Percentiles rank a stretch among this genome's conserved stretches.
These are phyloP conservation scores for Paraescarpia echinospica DNA, from an alignment of 1,140 invertebrate species.

Conservation along the genomic window DNA sequence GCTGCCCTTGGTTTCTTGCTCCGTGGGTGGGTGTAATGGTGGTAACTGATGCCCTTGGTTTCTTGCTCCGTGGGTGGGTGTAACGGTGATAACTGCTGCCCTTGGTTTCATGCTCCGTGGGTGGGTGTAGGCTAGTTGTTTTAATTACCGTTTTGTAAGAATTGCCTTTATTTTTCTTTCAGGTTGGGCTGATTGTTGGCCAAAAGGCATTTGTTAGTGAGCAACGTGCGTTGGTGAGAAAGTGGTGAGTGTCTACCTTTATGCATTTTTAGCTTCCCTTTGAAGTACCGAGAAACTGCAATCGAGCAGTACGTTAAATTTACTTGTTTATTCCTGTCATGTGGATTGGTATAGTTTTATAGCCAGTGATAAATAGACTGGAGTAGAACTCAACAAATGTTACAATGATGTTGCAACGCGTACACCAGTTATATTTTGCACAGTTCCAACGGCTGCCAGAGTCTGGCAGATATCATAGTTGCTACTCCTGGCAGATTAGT, in stretches of 20 bases:
- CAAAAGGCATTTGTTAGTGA: constrained; percentile 73
- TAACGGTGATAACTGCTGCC: no score
- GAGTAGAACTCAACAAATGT: not conserved
- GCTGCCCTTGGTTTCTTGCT: no score
- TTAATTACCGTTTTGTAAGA: not conserved
- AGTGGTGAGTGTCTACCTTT: constrained; percentile 58
- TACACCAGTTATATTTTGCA: not conserved
- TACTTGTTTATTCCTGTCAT: not conserved
- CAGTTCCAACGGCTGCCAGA: constrained; percentile 34
- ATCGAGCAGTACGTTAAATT: no score
- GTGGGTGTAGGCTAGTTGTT: not conserved
- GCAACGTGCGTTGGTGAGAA: constrained; percentile 72
- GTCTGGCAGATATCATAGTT: constrained; percentile 81
- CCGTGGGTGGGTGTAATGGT: no score
- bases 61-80: no score
- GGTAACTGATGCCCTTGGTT: no score
- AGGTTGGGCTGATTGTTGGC: constrained; percentile 70
- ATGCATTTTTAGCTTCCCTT: not conserved
- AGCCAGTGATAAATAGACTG: not conserved
- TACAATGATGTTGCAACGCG: no score
- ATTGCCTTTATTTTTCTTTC: not conserved
- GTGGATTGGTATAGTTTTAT: not conserved
- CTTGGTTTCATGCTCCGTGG: no score
- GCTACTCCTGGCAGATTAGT: constrained; percentile 90
- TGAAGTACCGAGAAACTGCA: not conserved